A percentile compares a stretch with the other conserved stretches of the same genome.
These are phyloP conservation scores for Microtus pennsylvanicus DNA, from an alignment of 2,113 vertebrate species.

Conservation along the genomic window DNA sequence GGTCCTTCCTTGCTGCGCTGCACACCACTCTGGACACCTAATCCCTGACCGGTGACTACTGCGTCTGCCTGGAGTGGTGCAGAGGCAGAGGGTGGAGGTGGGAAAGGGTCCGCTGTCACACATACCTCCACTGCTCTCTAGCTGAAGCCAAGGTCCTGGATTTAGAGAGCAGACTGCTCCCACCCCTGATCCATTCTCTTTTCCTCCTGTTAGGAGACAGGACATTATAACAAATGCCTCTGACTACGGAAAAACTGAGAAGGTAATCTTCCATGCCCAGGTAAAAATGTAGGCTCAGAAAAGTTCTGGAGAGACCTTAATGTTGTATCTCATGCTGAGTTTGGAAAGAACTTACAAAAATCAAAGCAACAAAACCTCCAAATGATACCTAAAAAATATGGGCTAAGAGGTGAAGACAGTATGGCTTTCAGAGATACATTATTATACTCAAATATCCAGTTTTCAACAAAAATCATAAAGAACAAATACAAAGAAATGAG, in stretches of 20 bases:
- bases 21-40: neutral
- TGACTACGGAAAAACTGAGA: neutral
- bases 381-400: neutral
- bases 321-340: neutral
- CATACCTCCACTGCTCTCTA: neutral
- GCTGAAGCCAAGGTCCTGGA: neutral
- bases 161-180: neutral
- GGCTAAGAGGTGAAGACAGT: neutral
- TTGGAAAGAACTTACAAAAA: neutral
- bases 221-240: neutral
- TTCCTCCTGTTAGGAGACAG: neutral
- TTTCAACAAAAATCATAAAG: neutral
- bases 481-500: neutral
- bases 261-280: neutral
- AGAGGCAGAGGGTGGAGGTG: neutral
- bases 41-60: neutral
- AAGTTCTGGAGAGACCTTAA: neutral
- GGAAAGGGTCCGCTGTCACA: neutral
- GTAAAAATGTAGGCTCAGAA: neutral
- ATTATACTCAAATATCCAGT: neutral
- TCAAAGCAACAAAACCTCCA: neutral
- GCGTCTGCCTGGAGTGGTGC: neutral
- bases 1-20: neutral
- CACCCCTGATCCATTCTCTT: neutral
- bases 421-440: neutral